These are phyloP conservation scores for Trichomalopsis sarcophagae DNA, from an alignment of 1,140 invertebrate species.

Conservation along the genomic window DNA sequence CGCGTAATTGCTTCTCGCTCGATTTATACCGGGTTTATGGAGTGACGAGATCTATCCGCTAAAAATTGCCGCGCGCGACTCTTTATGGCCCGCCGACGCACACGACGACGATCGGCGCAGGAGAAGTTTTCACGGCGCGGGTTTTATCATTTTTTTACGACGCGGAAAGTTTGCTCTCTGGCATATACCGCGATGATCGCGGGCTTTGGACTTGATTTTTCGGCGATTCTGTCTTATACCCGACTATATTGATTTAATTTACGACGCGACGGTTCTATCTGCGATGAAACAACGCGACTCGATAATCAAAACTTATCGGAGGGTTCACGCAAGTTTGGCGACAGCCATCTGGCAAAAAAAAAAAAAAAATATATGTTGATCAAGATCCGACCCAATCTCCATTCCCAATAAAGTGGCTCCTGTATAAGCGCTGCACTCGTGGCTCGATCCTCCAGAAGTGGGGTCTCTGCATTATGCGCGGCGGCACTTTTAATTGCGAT, in stretches of 20 bases:
- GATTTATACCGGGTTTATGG: slow-evolving; percentile 44
- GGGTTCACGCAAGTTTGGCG: neutral
- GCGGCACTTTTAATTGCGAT: slow-evolving; percentile 60
- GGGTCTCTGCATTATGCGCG: neutral
- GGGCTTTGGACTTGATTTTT: neutral
- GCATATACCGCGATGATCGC: too few relatives aligned
- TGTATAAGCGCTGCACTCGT: neutral
- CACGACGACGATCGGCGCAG: too few relatives aligned
- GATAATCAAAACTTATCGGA: slow-evolving; percentile 13
- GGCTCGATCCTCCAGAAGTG: neutral
- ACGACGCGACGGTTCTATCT: too few relatives aligned
- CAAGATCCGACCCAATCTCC: slow-evolving; percentile 53
- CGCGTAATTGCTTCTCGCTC: slow-evolving; percentile 42
- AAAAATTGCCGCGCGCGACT: slow-evolving; percentile 18
- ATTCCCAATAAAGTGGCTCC: slow-evolving; percentile 57
- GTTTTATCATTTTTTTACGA: neutral
- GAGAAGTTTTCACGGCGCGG: neutral
- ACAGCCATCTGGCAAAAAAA: neutral
- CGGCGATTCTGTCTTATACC: neutral
- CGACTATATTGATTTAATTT: too few relatives aligned
- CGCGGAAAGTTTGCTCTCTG: neutral
- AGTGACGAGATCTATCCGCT: slow-evolving; percentile 42
- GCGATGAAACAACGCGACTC: too few relatives aligned
- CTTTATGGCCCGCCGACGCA: neutral
- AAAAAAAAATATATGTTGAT: slow-evolving; percentile 36